Evolutionary conservation across 1,140 invertebrate species (phyloP).

Genomic region (Anagrus nilaparvatae): DNA sequence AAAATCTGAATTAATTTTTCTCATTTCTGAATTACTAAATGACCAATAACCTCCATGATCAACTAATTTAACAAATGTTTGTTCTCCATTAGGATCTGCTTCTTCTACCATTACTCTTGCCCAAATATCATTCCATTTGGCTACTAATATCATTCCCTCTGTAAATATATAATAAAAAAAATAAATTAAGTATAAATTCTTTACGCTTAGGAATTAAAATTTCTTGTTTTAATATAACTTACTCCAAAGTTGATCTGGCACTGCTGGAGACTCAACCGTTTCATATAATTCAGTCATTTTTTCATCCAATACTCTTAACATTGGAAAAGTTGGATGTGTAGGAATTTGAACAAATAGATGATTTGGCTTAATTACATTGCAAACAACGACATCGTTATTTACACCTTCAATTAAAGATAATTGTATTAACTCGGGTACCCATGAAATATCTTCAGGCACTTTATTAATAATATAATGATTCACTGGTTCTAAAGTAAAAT

Average conservation of each 20-base stretch:
- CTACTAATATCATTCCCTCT: constrained; percentile 82
- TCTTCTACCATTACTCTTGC: constrained; percentile 76
- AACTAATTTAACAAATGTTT: constrained; percentile 77
- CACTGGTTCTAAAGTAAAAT: constrained; percentile 69
- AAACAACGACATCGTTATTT: constrained; percentile 86
- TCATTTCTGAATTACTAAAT: constrained; percentile 61
- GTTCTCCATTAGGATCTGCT: constrained; percentile 52
- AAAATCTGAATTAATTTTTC: constrained; percentile 87
- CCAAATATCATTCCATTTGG: constrained; percentile 74
- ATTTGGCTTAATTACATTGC: constrained; percentile 69
- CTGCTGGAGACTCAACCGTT: constrained; percentile 50
- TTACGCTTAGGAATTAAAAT: background rate
- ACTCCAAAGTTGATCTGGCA: constrained; percentile 55
- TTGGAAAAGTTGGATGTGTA: constrained; percentile 81
- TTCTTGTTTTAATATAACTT: constrained; percentile 23
- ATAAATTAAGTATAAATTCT: background rate
- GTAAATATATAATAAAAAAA: constrained; percentile 24
- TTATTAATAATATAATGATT: constrained; percentile 34
- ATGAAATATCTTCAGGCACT: constrained; percentile 20
- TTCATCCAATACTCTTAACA: constrained; percentile 64
- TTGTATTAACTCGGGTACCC: constrained; percentile 42
- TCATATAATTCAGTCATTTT: constrained; percentile 60
- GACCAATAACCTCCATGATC: constrained; percentile 88
- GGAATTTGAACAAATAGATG: constrained; percentile 91
- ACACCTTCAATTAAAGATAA: constrained; percentile 74